phyloP scores from a whole-genome alignment of 2,797 vertebrate genomes.

The Myotis pilosus region DNA sequence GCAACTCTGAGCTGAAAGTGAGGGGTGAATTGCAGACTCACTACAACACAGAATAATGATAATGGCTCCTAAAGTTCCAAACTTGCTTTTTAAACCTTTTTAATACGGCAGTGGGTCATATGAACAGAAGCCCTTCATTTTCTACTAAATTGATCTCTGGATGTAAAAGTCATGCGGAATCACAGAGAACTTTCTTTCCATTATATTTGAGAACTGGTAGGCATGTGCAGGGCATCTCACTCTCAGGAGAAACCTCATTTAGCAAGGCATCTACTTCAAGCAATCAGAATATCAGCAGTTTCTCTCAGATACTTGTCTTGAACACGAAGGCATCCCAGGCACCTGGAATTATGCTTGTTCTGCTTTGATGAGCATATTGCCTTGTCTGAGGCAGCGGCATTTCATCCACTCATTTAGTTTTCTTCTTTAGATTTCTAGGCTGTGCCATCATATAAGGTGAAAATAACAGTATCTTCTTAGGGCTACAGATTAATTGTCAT shows the following conservation, averaged over 20 bases:
- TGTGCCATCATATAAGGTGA: neutral
- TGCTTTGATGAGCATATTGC: slow-evolving; percentile 24
- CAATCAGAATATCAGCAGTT: neutral
- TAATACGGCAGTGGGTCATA: neutral
- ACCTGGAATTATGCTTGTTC: neutral
- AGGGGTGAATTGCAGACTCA: neutral
- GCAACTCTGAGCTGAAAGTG: neutral
- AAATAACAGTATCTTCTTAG: neutral
- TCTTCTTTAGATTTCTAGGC: neutral
- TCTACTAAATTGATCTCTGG: neutral
- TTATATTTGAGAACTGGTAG: neutral
- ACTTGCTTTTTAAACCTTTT: neutral
- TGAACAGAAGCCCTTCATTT: neutral
- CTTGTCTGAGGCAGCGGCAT: neutral
- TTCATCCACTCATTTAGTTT: neutral
- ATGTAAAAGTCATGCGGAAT: neutral
- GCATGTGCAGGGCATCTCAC: neutral
- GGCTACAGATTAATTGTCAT: neutral
- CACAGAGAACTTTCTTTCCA: neutral
- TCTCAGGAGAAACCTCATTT: slow-evolving; percentile 1
- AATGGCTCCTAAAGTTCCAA: neutral
- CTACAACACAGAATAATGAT: neutral
- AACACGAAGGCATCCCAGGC: neutral
- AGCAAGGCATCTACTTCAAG: neutral
- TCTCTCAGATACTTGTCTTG: neutral